Conservation (phyloP, 2,797 vertebrate genomes). For the Oreochromis mossambicus region DNA sequence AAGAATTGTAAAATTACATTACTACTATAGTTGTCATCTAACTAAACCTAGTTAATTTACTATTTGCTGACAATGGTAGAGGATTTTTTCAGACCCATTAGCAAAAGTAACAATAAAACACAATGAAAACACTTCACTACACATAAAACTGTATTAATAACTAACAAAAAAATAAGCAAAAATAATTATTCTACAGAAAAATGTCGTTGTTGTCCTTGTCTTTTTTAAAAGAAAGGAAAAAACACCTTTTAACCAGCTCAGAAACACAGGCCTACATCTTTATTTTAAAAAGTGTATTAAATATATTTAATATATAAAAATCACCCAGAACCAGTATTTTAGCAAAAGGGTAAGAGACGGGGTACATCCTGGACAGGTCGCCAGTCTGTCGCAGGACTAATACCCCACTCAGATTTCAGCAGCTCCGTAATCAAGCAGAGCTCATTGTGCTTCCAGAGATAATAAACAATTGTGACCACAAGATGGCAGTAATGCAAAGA, state of each 20-base stretch:
- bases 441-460: neutral
- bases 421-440: rapidly evolving
- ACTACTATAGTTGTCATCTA: neutral
- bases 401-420: neutral
- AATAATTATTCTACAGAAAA: neutral
- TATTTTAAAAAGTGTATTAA: neutral
- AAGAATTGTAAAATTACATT: rapidly evolving
- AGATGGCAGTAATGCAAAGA: neutral
- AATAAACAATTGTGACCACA: neutral
- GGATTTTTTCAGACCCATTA: neutral
- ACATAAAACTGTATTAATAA: neutral
- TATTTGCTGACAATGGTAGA: neutral
- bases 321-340: neutral
- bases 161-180: neutral
- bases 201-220: neutral
- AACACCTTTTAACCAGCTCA: neutral
- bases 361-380: neutral
- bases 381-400: rapidly evolving
- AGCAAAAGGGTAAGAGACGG: neutral
- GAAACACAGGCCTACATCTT: neutral
- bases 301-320: neutral
- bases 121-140: neutral
- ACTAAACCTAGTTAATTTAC: neutral
- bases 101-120: neutral
- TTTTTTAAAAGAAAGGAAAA: neutral